phyloP scores from a whole-genome alignment of 2,888 invertebrate species.

The Sclerodermus sp. region DNA sequence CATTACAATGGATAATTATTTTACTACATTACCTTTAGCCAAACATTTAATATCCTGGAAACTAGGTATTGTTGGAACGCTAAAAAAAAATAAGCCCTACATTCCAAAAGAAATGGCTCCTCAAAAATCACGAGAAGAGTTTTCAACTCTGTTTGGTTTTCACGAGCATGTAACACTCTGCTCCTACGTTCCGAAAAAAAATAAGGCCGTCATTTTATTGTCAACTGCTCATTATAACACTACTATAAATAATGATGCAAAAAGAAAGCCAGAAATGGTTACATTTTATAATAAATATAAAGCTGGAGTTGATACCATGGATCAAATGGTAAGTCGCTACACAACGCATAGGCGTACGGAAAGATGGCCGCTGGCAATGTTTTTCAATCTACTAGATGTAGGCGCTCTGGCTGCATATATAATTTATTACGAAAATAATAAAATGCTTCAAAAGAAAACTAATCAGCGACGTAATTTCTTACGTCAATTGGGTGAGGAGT shows the following conservation, averaged over 20 bases:
- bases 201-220: constrained; percentile 22
- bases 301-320: constrained; percentile 25
- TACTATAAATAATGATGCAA: constrained; percentile 12
- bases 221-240: constrained; percentile 23
- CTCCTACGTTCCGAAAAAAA: constrained; percentile 30
- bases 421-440: constrained; percentile 24
- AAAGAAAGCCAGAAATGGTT: constrained; percentile 29
- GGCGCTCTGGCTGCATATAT: constrained; percentile 12
- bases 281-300: constrained; percentile 25
- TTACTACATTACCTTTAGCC: constrained; percentile 27
- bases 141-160: constrained; percentile 15
- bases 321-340: constrained; percentile 25
- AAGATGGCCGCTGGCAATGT: constrained; percentile 23
- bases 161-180: constrained; percentile 26
- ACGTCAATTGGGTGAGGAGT: constrained; percentile 20
- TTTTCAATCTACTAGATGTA: constrained; percentile 23
- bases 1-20: constrained; percentile 31
- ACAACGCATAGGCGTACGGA: constrained; percentile 21
- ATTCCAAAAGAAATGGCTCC: constrained; percentile 10
- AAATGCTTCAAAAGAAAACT: constrained; percentile 16
- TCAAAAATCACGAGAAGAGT: constrained; percentile 1
- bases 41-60: constrained; percentile 23
- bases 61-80: constrained; percentile 24
- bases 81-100: constrained; percentile 21
- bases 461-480: constrained; percentile 13